Evolutionary conservation across 2,113 vertebrate genomes (phyloP).

Genomic region (Elephantulus edwardii): DNA sequence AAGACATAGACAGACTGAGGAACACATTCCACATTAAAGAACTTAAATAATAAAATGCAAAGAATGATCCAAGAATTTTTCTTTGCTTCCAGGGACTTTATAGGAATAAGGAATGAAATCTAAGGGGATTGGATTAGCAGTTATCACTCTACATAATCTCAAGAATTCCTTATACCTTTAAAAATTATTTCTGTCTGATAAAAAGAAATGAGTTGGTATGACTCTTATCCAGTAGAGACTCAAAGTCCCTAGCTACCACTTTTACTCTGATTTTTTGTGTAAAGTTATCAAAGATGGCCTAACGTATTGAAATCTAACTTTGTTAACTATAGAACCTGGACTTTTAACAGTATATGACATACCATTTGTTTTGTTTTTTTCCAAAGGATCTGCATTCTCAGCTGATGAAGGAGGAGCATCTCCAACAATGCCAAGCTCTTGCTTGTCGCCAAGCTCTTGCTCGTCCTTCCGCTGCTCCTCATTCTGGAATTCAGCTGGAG

Average conservation of each 20-base stretch:
- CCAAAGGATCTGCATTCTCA: neutral
- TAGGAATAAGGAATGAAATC: neutral
- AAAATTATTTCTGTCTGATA: neutral
- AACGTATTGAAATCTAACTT: neutral
- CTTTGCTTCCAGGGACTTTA: neutral
- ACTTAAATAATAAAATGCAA: neutral
- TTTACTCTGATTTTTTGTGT: neutral
- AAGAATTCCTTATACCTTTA: neutral
- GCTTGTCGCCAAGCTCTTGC: too few species aligned
- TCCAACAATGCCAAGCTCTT: neutral
- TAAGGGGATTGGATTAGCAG: neutral
- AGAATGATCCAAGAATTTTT: neutral
- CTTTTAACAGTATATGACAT: conserved; percentile 31
- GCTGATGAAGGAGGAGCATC: neutral
- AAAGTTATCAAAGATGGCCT: neutral
- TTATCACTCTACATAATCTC: neutral
- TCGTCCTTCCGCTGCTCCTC: conserved; percentile 37
- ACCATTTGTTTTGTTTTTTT: conserved; percentile 45
- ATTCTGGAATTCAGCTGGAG: conserved; percentile 13
- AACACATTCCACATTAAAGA: neutral
- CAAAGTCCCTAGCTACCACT: neutral
- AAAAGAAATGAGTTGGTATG: neutral
- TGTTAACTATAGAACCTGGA: neutral
- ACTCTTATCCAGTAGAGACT: neutral
- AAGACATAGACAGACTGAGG: neutral